These are phyloP conservation scores for Microtus richardsoni DNA, from an alignment of 2,113 vertebrate species.

Conservation along the genomic window DNA sequence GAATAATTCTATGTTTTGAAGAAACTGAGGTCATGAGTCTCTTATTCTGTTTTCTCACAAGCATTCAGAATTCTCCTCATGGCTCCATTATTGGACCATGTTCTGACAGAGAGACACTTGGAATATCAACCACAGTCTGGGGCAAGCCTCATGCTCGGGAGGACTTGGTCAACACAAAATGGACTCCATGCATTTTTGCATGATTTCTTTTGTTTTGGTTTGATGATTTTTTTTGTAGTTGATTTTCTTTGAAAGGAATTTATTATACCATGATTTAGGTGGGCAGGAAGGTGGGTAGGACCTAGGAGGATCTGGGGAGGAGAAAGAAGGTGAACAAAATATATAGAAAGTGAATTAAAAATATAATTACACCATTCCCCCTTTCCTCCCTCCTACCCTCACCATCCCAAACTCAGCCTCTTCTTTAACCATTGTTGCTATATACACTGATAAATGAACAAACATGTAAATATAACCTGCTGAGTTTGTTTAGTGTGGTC, in stretches of 20 bases:
- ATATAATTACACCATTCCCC: neutral
- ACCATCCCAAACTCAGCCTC: neutral
- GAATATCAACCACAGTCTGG: neutral
- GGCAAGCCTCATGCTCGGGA: neutral
- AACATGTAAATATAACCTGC: neutral
- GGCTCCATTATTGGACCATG: neutral
- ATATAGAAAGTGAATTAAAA: neutral
- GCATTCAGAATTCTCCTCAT: neutral
- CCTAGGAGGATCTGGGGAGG: neutral
- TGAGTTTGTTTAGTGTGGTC: neutral
- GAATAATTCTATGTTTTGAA: neutral
- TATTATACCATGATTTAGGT: neutral
- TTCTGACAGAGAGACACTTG: neutral
- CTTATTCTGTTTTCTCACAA: neutral
- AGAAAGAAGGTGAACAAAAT: neutral
- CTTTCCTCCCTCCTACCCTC: neutral
- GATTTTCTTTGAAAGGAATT: neutral
- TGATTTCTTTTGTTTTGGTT: neutral
- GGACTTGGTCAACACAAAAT: neutral
- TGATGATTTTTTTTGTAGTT: neutral
- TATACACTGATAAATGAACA: neutral
- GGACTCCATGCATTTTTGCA: neutral
- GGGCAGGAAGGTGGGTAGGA: neutral
- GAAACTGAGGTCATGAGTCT: neutral
- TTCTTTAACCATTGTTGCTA: neutral